phyloP scores from a whole-genome alignment of 2,113 vertebrate genomes.

The Sylvia atricapilla region DNA sequence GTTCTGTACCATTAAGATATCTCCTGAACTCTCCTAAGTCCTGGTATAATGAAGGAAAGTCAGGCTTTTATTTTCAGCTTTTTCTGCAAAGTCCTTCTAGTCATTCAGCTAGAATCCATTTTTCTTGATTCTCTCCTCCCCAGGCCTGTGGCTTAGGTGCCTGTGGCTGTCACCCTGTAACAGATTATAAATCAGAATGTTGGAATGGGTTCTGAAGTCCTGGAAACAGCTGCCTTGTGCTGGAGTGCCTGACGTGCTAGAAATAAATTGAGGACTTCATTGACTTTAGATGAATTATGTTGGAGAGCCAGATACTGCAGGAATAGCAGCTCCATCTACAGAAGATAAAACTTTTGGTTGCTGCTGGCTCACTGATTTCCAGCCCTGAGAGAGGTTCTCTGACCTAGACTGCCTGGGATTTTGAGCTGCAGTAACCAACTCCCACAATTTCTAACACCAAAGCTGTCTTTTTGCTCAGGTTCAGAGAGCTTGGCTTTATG shows the following conservation, averaged over 20 bases:
- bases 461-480: background rate
- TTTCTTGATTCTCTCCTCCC: background rate
- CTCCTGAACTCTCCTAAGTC: background rate
- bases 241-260: background rate
- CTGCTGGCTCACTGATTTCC: background rate
- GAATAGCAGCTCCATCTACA: background rate
- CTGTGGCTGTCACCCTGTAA: background rate
- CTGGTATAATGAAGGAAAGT: background rate
- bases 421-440: background rate
- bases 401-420: background rate
- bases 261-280: conserved; percentile 32
- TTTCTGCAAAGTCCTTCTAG: background rate
- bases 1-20: background rate
- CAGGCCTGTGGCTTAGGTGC: background rate
- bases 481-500: background rate
- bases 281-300: background rate
- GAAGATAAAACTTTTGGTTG: background rate
- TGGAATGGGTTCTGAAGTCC: background rate
- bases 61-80: background rate
- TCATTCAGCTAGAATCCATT: background rate
- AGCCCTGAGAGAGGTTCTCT: background rate
- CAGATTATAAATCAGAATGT: conserved; percentile 32
- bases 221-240: conserved; percentile 4
- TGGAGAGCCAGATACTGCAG: background rate
- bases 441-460: background rate